A percentile compares a stretch with the other conserved stretches of the same genome.
These are phyloP conservation scores for Tokudaia tokunoshimensis DNA, from an alignment of 2,797 vertebrate genomes.

Conservation along the genomic window DNA sequence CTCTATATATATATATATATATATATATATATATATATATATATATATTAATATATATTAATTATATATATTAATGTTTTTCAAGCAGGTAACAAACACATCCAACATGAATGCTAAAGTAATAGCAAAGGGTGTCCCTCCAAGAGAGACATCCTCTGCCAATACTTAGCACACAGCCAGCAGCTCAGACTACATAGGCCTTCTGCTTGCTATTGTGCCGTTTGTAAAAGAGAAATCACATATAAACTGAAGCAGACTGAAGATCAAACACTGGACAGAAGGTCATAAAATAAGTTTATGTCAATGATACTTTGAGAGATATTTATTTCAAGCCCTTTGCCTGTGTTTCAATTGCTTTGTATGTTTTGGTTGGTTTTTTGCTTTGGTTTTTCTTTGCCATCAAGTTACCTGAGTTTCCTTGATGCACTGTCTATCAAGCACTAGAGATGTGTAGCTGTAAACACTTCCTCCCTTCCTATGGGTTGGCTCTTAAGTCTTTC, in stretches of 20 bases:
- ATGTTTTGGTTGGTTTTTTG: background rate
- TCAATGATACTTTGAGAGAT: slow-evolving; percentile 30
- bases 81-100: slow-evolving; percentile 82
- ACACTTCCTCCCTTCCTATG: background rate
- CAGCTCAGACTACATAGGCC: background rate
- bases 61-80: slow-evolving; percentile 82
- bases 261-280: background rate
- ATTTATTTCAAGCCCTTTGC: background rate
- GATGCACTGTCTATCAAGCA: background rate
- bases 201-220: slow-evolving; percentile 65
- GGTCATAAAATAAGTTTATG: slow-evolving; percentile 33
- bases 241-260: slow-evolving; percentile 42
- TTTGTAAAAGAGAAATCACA: slow-evolving; percentile 25
- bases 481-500: background rate
- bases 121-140: slow-evolving; percentile 67
- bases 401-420: background rate
- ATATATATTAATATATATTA: no score
- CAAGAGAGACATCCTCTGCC: slow-evolving; percentile 55
- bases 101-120: slow-evolving; percentile 62
- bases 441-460: background rate
- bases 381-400: background rate
- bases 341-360: background rate
- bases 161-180: slow-evolving; percentile 39
- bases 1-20: no score
- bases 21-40: no score